Conservation (phyloP, 2,797 vertebrate genomes). For the Miichthys miiuy region DNA sequence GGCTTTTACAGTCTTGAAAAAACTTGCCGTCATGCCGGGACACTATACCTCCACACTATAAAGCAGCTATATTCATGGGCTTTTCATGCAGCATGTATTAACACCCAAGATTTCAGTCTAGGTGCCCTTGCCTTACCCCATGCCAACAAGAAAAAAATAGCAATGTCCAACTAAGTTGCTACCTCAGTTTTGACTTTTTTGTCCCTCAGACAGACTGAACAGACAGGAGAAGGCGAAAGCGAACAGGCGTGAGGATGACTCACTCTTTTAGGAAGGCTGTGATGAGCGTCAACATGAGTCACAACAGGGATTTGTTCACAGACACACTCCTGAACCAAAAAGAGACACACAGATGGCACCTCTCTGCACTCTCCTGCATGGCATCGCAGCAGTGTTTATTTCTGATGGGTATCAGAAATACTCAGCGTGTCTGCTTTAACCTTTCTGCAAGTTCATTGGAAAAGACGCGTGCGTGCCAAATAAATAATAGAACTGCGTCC, state of each 20-base stretch:
- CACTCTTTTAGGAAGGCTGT: conserved; percentile 73
- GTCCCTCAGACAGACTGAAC: conserved; percentile 62
- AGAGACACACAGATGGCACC: conserved; percentile 75
- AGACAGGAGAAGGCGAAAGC: conserved; percentile 57
- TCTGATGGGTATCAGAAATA: conserved; percentile 50
- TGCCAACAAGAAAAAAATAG: conserved; percentile 12
- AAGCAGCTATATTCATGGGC: conserved; percentile 9
- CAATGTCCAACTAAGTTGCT: conserved; percentile 28
- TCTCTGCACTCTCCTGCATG: conserved; percentile 48
- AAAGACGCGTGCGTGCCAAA: neutral
- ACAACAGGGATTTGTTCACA: conserved; percentile 69
- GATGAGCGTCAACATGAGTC: conserved; percentile 73
- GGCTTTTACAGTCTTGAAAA: conserved; percentile 48
- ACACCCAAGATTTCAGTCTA: conserved; percentile 22
- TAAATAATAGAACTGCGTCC: conserved; percentile 13
- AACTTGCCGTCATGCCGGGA: conserved; percentile 19
- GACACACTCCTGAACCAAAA: conserved; percentile 58
- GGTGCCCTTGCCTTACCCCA: neutral
- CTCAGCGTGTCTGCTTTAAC: conserved; percentile 30
- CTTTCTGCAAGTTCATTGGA: conserved; percentile 4
- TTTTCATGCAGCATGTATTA: conserved; percentile 29
- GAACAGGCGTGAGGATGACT: conserved; percentile 71
- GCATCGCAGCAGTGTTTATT: conserved; percentile 42
- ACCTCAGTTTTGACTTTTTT: conserved; percentile 54
- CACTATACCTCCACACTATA: neutral